Base-by-base conservation (phyloP, 2,113 vertebrate genomes). In the Crypturellus undulatus region DNA sequence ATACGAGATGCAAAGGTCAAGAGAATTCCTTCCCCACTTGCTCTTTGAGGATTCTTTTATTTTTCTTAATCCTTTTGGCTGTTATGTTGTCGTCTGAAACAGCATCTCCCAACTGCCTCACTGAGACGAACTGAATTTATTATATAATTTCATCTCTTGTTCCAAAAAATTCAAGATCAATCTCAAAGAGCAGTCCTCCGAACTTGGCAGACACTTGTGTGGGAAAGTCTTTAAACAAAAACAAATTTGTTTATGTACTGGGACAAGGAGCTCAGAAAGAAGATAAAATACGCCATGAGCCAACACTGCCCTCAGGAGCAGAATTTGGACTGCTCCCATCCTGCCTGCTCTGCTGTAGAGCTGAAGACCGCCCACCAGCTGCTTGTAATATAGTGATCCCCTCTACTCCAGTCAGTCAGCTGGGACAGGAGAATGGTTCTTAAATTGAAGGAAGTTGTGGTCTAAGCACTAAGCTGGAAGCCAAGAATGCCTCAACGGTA, bases 191-290 rank as follows among this genome's bases (percentile, higher is more conserved):
- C 97, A 96, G 96, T 96, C 96, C 84, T 97, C 97, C 96, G 93
- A 97, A 98, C 97, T 98, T 98, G 98, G 98, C 98, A 98, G 96
- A 85, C 92, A 64, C 69, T 97, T 3, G 96, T 98, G 97, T 98
- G 97, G 98, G 96, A 98, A 98, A 98, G 95, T 98, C 97, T 97
- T 98, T 97, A 98, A 98, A 97, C 96, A 98, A 97, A 98, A 98
- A 95, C 97, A 98, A 98, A 97, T 97, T 97, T 98, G 97, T 97
- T 98, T 96, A 97, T 86, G 84, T 93, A 96, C 97, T 98, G 97
- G 94, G 96, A 97, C 96, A 96, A 97, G 95, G 97, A 97, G 96
- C 89, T 97, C 92, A 10, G 4, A 93, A 45, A 93, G 97, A 79
- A 96, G 96, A 97, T 94, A 96, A 96, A 92, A 70, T 13, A 32